These are phyloP conservation scores for Connochaetes taurinus DNA, from an alignment of 2,113 vertebrate genomes.

Conservation along the genomic window DNA sequence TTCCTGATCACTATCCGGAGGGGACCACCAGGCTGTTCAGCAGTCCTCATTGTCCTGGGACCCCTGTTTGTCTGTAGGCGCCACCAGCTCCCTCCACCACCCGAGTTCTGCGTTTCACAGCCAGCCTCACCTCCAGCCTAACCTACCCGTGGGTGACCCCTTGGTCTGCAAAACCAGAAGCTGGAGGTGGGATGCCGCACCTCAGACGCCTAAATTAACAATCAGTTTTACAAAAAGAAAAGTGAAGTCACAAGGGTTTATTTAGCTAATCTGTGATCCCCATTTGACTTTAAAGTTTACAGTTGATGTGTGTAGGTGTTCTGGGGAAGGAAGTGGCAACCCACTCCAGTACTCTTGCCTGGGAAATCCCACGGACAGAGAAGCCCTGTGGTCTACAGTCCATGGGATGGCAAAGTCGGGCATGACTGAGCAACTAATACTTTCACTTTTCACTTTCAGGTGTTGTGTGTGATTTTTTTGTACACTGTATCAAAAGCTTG, in stretches of 20 bases:
- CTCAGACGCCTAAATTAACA: background rate
- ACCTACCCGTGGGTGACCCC: rapidly evolving
- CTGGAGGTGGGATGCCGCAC: background rate
- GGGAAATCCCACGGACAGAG: background rate
- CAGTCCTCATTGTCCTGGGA: rapidly evolving
- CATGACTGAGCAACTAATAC: background rate
- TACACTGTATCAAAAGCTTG: background rate
- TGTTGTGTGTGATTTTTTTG: background rate
- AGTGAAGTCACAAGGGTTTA: background rate
- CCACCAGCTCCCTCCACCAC: background rate
- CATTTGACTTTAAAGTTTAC: background rate
- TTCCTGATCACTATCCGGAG: background rate
- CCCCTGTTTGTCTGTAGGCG: background rate
- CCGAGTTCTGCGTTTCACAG: background rate
- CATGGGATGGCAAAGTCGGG: rapidly evolving
- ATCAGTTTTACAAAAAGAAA: background rate
- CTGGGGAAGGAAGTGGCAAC: background rate
- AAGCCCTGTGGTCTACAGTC: background rate
- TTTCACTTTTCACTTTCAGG: background rate
- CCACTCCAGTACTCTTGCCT: background rate
- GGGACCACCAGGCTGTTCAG: background rate
- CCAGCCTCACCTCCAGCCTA: background rate
- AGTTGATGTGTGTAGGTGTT: background rate
- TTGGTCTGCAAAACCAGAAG: background rate
- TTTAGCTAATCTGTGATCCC: background rate